Evolutionary conservation across 2,888 invertebrate genomes (phyloP), one percentile per base, ranked within the genome.

Genomic region (Coelinius sp.): DNA sequence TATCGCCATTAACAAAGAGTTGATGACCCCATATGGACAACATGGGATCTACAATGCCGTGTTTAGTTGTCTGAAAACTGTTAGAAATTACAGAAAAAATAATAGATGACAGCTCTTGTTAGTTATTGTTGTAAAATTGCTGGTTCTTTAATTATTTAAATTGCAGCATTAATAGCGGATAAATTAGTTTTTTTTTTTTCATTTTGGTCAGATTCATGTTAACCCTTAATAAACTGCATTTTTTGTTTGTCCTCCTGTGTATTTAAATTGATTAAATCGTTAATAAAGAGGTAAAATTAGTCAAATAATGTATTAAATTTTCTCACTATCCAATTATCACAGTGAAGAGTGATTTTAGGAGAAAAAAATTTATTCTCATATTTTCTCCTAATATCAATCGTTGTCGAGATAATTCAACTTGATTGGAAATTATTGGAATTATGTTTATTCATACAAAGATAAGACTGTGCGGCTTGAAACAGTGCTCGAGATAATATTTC

Each of bases 21-120:
- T 96, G 96, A 92, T 97, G 96, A 91, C 96, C 97, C 97, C 97
- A 97, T 92, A 97, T 97, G 91, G 95, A 95, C 92, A 97, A 95
- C 96, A 97, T 96, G 91, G 96, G 97, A 93, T 97, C 96, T 93
- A 96, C 95, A 93, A 96, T 95, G 93, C 96, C 96, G 92, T 95
- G 95, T 93, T 95, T 96, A 86, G 89, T 89, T 85, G 90, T 90
- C 89, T 90, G 90, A 89, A 90, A 90, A 89, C 90, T 90, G 89
- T 87, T 86, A 85, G 85, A 86, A 84, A 86, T 86, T 85, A 85
- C 79, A 86, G 83, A 85, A 83, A 85, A 80, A 85, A 82, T 83
- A 80, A 84, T 53, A 67, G 20, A 25, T 46, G 53, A 27, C 14
- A 59, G 31, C 17, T 59, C 10, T 59, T 31, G 31, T 35, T 8